Percentiles rank a stretch among this genome's conserved stretches.
phyloP scores from a whole-genome alignment of 2,888 invertebrate genomes.

The Peribatodes rhomboidaria region DNA sequence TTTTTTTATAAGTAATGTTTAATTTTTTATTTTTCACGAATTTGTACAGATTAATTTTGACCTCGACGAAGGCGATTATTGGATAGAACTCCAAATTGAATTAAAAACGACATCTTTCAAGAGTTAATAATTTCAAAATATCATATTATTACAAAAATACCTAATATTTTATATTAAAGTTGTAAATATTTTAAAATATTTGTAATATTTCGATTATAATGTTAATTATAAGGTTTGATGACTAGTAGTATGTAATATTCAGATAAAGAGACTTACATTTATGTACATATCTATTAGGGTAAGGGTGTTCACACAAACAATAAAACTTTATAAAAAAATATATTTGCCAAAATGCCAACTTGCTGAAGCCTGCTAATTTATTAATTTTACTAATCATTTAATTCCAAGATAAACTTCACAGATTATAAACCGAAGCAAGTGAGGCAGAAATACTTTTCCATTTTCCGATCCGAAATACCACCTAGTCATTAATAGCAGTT shows the following conservation, averaged over 20 bases:
- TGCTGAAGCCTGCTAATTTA: neutral
- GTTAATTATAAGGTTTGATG: conserved; percentile 80
- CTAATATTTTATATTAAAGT: conserved; percentile 63
- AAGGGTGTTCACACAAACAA: conserved; percentile 63
- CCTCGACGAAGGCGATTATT: conserved; percentile 14
- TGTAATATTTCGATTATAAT: conserved; percentile 80
- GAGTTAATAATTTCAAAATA: conserved; percentile 5
- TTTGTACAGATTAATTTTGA: conserved; percentile 12
- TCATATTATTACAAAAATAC: conserved; percentile 29
- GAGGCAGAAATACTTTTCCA: conserved; percentile 3
- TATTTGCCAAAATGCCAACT: conserved; percentile 4
- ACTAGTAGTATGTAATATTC: conserved; percentile 74
- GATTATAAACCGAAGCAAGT: conserved; percentile 6
- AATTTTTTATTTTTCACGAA: neutral
- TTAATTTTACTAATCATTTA: conserved; percentile 20
- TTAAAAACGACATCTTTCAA: conserved; percentile 15
- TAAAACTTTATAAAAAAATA: conserved; percentile 8
- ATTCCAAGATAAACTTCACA: neutral
- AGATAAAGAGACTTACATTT: conserved; percentile 82
- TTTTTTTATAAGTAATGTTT: neutral
- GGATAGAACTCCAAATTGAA: conserved; percentile 13
- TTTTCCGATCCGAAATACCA: conserved; percentile 66
- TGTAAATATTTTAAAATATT: conserved; percentile 84
- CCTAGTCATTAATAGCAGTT: conserved; percentile 82
- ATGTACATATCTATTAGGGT: conserved; percentile 85